Percentiles rank a stretch among this genome's conserved stretches.
Evolutionary conservation across 2,797 vertebrate species (phyloP).

Genomic region (Oreochromis grahami): DNA sequence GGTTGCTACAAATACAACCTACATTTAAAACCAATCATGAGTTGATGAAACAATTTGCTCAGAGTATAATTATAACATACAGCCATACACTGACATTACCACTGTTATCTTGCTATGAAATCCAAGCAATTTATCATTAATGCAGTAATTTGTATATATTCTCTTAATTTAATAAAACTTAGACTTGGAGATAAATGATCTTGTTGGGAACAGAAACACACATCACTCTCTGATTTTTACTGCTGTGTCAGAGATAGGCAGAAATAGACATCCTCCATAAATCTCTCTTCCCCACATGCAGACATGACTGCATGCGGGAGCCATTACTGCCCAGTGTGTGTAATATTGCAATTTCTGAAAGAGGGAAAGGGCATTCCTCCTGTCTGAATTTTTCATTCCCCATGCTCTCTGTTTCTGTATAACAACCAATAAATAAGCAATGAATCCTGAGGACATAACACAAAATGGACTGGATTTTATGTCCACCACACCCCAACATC

Average conservation of each 20-base stretch:
- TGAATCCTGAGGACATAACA: constrained; percentile 58
- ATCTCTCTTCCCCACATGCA: constrained; percentile 12
- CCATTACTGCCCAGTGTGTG: constrained; percentile 52
- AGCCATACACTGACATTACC: not conserved
- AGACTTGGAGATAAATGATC: not conserved
- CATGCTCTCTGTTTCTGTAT: constrained; percentile 57
- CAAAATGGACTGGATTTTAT: constrained; percentile 58
- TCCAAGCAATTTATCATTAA: not conserved
- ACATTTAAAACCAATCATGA: not conserved
- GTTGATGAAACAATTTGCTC: not conserved
- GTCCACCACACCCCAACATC: constrained; percentile 30
- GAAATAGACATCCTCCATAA: constrained; percentile 13
- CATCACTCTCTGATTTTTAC: not conserved
- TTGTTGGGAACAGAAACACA: not conserved
- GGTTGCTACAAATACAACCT: not conserved
- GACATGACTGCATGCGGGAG: constrained; percentile 4
- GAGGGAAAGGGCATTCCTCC: constrained; percentile 42
- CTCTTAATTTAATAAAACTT: not conserved
- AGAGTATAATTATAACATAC: not conserved
- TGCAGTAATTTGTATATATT: not conserved
- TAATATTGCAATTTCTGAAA: constrained; percentile 58
- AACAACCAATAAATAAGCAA: constrained; percentile 73
- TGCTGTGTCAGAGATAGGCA: constrained; percentile 22
- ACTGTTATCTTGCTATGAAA: not conserved
- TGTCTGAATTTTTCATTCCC: constrained; percentile 69